Conservation (phyloP, 2,888 invertebrate species). For the Beris chalybata region DNA sequence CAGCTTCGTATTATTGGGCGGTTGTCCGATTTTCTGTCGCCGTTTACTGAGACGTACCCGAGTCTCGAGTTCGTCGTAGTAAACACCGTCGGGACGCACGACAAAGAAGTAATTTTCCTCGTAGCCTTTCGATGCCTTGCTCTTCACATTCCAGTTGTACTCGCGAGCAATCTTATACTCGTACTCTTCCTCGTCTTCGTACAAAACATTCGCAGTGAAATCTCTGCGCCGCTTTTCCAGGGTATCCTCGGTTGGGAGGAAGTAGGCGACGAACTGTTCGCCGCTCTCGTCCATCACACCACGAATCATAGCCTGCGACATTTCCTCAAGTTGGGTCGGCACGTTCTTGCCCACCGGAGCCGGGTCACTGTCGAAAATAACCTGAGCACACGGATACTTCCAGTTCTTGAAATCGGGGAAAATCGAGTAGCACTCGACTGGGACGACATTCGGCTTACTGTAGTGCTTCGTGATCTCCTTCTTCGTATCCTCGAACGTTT, state of each 20-base stretch:
- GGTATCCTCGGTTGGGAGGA: constrained; percentile 92
- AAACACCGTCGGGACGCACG: constrained; percentile 85
- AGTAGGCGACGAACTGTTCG: constrained; percentile 98
- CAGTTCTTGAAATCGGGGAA: constrained; percentile 97
- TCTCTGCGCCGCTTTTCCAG: constrained; percentile 86
- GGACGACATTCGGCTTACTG: constrained; percentile 92
- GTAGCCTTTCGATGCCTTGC: constrained; percentile 91
- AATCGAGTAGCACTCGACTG: constrained; percentile 84
- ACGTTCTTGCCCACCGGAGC: constrained; percentile 86
- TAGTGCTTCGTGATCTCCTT: constrained; percentile 87
- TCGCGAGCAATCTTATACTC: constrained; percentile 97
- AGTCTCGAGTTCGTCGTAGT: constrained; percentile 94
- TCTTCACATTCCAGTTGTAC: constrained; percentile 99
- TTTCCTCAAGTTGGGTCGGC: constrained; percentile 90
- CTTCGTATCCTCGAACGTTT: constrained; percentile 92
- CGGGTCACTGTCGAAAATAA: constrained; percentile 98
- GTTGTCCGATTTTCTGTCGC: constrained; percentile 74
- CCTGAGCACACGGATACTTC: constrained; percentile 97
- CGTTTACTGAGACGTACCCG: constrained; percentile 92
- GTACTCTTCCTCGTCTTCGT: constrained; percentile 88
- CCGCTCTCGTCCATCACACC: constrained; percentile 99
- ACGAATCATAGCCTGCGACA: constrained; percentile 99
- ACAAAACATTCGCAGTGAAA: constrained; percentile 71
- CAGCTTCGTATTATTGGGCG: constrained; percentile 60
- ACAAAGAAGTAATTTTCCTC: constrained; percentile 98